These are phyloP conservation scores for Psilopsiagon aymara DNA, from an alignment of 2,113 vertebrate genomes.

Conservation along the genomic window DNA sequence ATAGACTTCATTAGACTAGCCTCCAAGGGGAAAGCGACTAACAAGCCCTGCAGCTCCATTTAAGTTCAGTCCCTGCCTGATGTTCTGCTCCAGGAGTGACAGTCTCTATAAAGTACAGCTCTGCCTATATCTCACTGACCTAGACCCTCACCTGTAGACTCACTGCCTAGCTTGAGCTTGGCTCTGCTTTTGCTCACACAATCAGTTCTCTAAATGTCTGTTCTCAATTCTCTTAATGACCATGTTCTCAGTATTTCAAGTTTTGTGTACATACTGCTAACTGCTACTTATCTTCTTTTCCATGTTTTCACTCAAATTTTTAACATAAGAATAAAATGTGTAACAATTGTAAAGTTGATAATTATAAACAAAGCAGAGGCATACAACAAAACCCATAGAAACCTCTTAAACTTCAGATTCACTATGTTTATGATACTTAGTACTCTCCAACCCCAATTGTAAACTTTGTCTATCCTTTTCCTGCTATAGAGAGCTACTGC, in stretches of 20 bases:
- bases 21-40: not conserved
- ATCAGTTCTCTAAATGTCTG: not conserved
- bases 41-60: not conserved
- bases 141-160: not conserved
- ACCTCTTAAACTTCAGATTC: not conserved
- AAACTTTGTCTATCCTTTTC: not conserved
- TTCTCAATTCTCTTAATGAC: not conserved
- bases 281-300: not conserved
- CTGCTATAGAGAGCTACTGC: not conserved
- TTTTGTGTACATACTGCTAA: not conserved
- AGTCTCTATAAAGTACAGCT: not conserved
- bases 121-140: not conserved
- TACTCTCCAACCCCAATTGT: not conserved
- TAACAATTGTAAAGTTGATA: not conserved
- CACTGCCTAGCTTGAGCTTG: too few relatives aligned
- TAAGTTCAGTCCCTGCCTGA: not conserved
- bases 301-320: not conserved
- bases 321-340: not conserved
- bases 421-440: not conserved
- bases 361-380: not conserved
- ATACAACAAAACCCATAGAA: not conserved
- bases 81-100: not conserved
- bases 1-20: not conserved
- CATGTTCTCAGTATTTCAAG: not conserved
- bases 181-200: not conserved